Base-by-base conservation (phyloP, 92 coral and sea anemone genomes). In the Palythoa heliodiscus region DNA sequence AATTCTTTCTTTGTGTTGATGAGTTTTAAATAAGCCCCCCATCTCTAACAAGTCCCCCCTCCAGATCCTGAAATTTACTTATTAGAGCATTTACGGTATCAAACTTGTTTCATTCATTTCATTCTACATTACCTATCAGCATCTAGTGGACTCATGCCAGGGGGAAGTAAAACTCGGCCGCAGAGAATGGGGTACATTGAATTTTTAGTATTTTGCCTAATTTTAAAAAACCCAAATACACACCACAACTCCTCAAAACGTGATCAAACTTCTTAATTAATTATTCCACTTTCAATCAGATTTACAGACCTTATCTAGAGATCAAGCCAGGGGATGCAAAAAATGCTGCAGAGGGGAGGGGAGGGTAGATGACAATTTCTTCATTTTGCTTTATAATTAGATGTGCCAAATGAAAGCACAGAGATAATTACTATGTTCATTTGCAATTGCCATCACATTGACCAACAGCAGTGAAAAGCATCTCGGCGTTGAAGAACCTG, bases 401-500 rank as follows among this genome's bases (percentile, higher is more conserved):
- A 24, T 67, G 38, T 67, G 38, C 72, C 72, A 67, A 68, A 68
- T 24, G 8, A 68, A 68, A 68, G 14, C 71, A 66, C 69, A 77
- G 7, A 52, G 50, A 77, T 70, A 77, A 54, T 52, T 68, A 7
- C 70, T 68, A 5, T 40, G 47, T 2, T 40, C 47, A 40, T 40
- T 40, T 40, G 47, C 47, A 40, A 2, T 40, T 40, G 2, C 5
- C 47, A 40, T 5, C 2, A 5, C 2, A 40, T 40, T 2, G 47
- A 40, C 2, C 2, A 40, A 40, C 3, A 40, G 47, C 47, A 40
- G 83, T 24, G 40, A 4, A 68, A 68, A 39, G 72, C 70, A 53
- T 77, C 69, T 77, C 70, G n/a, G 83, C 83, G 29, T 77, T 77
- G 16, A 54, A 29, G 22, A 70, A 77, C 7, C 53, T 77, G 40